A percentile compares a stretch with the other conserved stretches of the same genome.
Conservation (phyloP, 2,888 invertebrate species). For the Apoderus coryli region DNA sequence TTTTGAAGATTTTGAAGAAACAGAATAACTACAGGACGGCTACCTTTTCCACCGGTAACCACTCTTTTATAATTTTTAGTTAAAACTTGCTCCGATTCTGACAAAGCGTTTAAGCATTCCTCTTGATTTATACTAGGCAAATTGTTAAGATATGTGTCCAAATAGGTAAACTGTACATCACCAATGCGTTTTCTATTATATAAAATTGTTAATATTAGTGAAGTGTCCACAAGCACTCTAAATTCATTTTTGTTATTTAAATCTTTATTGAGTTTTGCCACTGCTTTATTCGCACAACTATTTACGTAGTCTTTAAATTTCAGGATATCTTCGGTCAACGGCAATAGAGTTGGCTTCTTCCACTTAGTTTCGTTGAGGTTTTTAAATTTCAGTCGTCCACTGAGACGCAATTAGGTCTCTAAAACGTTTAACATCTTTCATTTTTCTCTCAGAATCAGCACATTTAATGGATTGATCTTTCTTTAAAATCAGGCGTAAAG, state of each 20-base stretch:
- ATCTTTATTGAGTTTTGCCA: conserved; percentile 9
- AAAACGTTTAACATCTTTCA: conserved; percentile 11
- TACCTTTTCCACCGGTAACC: conserved; percentile 21
- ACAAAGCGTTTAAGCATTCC: conserved; percentile 17
- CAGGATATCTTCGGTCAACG: conserved; percentile 6
- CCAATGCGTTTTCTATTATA: conserved; percentile 18
- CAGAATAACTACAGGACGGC: conserved; percentile 20
- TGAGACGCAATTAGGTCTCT: conserved; percentile 12
- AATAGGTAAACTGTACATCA: conserved; percentile 19
- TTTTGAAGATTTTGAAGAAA: conserved; percentile 18
- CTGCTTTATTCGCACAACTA: too few species aligned
- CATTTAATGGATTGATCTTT: background rate
- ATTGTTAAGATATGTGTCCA: conserved; percentile 13
- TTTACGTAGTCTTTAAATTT: too few species aligned
- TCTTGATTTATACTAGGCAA: conserved; percentile 12
- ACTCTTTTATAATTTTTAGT: conserved; percentile 20
- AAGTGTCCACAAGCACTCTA: conserved; percentile 12
- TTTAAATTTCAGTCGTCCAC: conserved; percentile 18
- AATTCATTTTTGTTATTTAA: too few species aligned
- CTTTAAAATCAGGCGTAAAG: conserved; percentile 1
- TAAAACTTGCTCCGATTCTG: conserved; percentile 17
- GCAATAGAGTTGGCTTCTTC: conserved; percentile 11
- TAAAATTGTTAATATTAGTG: conserved; percentile 14
- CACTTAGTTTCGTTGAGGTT: conserved; percentile 14
- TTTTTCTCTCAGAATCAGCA: background rate